Evolutionary conservation across 2,113 vertebrate genomes (phyloP).

Genomic region (Tringa solitaria): DNA sequence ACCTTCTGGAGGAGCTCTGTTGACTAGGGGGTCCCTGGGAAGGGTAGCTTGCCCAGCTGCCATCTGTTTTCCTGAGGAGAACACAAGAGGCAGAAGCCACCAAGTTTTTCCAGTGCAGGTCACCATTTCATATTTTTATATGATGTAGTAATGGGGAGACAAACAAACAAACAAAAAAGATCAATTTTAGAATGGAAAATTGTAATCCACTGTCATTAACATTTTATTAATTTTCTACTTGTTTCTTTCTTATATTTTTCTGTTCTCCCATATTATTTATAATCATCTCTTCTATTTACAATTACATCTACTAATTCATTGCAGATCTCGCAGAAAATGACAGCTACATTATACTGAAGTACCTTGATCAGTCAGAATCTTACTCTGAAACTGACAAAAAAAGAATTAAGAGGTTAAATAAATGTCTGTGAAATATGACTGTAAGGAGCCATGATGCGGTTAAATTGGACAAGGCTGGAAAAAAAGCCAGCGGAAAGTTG

Average conservation of each 20-base stretch:
- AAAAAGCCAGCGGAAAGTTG: background rate
- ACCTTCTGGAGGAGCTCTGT: background rate
- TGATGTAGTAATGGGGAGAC: background rate
- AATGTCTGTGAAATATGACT: background rate
- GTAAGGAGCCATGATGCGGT: background rate
- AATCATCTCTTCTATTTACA: background rate
- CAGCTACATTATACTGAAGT: background rate
- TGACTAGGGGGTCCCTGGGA: background rate
- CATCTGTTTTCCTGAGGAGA: background rate
- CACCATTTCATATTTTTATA: background rate
- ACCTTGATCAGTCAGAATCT: background rate
- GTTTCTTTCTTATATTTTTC: background rate
- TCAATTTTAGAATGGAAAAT: background rate
- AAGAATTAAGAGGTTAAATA: background rate
- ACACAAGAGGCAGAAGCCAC: background rate
- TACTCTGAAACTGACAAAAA: background rate
- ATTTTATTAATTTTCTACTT: background rate
- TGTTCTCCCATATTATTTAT: background rate
- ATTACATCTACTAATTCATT: background rate
- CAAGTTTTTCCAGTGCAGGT: background rate
- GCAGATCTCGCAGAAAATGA: background rate
- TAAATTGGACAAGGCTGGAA: background rate
- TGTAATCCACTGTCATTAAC: background rate
- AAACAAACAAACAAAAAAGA: background rate
- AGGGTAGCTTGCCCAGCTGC: background rate